Conservation (phyloP, 2,113 vertebrate species). For the Vulpes vulpes region DNA sequence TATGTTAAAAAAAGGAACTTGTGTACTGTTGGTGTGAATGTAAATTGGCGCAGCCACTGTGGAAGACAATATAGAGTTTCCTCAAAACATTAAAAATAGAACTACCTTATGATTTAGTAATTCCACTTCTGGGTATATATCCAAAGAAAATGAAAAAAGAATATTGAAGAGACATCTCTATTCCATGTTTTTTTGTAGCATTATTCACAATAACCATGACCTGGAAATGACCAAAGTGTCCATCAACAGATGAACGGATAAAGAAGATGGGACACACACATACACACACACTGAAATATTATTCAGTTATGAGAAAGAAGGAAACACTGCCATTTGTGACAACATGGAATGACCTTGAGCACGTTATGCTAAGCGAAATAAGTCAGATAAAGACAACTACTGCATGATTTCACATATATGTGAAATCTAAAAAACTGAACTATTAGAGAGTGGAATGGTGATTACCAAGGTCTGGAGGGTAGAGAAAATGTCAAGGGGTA, state of each 20-base stretch:
- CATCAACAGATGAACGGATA: background rate
- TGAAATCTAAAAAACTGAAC: background rate
- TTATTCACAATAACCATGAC: background rate
- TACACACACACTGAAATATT: background rate
- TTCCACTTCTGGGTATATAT: background rate
- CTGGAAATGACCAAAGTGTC: background rate
- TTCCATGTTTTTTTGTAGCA: background rate
- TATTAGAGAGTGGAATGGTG: background rate
- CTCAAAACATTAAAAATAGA: background rate
- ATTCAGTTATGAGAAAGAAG: background rate
- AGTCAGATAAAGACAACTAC: background rate
- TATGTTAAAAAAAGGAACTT: background rate
- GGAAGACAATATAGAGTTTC: background rate
- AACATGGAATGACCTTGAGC: background rate
- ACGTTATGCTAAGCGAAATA: background rate
- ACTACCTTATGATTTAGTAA: background rate
- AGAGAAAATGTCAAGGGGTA: background rate
- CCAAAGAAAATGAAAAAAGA: background rate
- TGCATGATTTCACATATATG: background rate
- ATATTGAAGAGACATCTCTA: background rate
- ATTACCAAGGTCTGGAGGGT: background rate
- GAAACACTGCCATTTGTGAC: background rate
- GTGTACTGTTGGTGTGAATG: background rate
- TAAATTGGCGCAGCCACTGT: background rate
- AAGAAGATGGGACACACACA: background rate